These are phyloP conservation scores for Pyrrhura leucotis DNA, from an alignment of 2,797 vertebrate species.

Conservation along the genomic window DNA sequence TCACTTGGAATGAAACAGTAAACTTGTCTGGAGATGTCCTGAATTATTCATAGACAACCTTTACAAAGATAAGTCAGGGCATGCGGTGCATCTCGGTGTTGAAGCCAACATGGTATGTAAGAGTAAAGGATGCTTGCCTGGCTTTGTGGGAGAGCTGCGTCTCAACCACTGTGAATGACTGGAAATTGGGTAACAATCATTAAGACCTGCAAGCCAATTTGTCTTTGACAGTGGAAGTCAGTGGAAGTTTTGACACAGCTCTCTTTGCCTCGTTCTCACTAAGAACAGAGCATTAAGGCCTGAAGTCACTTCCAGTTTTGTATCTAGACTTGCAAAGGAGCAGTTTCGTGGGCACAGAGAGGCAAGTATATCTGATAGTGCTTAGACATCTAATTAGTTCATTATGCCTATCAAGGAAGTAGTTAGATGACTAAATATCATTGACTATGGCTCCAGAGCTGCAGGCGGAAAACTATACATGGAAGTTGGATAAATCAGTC, in stretches of 20 bases:
- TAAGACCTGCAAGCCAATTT: neutral
- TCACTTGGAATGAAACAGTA: slow-evolving; percentile 72
- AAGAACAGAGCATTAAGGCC: neutral
- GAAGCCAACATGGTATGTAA: slow-evolving; percentile 23
- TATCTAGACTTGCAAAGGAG: neutral
- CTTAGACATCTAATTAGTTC: neutral
- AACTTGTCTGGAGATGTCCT: slow-evolving; percentile 75
- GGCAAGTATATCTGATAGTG: neutral
- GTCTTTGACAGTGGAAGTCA: neutral
- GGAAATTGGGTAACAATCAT: neutral
- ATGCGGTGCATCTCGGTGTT: slow-evolving; percentile 42
- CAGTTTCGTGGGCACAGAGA: neutral
- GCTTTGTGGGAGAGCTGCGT: neutral
- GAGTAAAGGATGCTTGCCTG: neutral
- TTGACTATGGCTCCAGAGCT: neutral
- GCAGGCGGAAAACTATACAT: neutral
- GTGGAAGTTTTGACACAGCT: neutral
- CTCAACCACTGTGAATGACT: neutral
- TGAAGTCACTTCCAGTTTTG: neutral
- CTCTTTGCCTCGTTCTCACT: neutral
- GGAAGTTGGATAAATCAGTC: neutral
- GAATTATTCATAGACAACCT: slow-evolving; percentile 67
- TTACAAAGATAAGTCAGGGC: slow-evolving; percentile 69
- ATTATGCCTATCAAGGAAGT: slow-evolving; percentile 1
- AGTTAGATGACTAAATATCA: slow-evolving; percentile 27